Percentiles rank a stretch among this genome's conserved stretches.
phyloP scores from a whole-genome alignment of 2,113 vertebrate species.

The Indicator maculatus region DNA sequence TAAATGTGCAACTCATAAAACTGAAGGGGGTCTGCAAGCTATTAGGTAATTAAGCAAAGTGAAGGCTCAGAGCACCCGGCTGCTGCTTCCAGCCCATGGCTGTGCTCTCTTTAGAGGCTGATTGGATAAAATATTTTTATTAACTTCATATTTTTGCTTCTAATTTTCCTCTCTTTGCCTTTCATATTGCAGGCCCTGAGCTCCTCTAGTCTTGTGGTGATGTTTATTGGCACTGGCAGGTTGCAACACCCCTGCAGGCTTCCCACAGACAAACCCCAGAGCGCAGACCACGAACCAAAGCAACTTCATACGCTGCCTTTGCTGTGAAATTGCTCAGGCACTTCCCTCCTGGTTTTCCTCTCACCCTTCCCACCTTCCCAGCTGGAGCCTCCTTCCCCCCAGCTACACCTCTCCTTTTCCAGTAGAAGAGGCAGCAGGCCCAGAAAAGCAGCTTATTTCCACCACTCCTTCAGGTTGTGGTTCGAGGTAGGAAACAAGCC shows the following conservation, averaged over 20 bases:
- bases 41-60: conserved; percentile 74
- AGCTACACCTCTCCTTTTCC: background rate
- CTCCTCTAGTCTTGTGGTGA: conserved; percentile 62
- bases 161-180: conserved; percentile 73
- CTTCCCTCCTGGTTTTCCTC: conserved; percentile 28
- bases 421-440: conserved; percentile 26
- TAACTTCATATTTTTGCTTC: conserved; percentile 78
- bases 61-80: conserved; percentile 35
- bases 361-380: conserved; percentile 18
- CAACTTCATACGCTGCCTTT: conserved; percentile 34
- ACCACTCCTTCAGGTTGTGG: background rate
- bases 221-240: conserved; percentile 72
- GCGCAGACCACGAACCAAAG: conserved; percentile 49
- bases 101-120: conserved; percentile 66
- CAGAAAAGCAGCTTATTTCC: conserved; percentile 18
- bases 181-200: conserved; percentile 59
- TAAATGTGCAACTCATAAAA: conserved; percentile 72
- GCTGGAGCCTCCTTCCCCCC: background rate
- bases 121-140: conserved; percentile 79
- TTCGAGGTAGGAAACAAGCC: background rate
- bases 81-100: conserved; percentile 43
- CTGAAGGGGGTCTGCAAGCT: conserved; percentile 68
- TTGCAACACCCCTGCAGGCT: conserved; percentile 64
- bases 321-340: conserved; percentile 65
- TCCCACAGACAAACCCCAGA: conserved; percentile 71